phyloP scores from a whole-genome alignment of 2,113 vertebrate genomes.

The Pogona vitticeps region DNA sequence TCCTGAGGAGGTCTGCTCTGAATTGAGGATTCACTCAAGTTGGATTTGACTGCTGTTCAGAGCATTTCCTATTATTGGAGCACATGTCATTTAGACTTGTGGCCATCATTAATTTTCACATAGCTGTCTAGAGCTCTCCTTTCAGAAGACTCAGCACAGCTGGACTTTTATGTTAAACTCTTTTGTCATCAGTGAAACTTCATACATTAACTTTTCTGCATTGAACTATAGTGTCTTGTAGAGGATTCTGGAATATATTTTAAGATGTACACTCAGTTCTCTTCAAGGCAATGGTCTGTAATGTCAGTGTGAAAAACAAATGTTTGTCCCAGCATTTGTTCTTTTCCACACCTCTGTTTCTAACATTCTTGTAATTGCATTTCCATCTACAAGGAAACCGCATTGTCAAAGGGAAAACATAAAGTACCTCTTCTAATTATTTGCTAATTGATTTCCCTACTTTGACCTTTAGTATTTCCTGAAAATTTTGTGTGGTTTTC shows the following conservation, averaged over 20 bases:
- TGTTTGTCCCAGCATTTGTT: background rate
- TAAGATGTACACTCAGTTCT: background rate
- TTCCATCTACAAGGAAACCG: no score
- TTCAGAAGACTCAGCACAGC: background rate
- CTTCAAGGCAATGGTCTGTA: background rate
- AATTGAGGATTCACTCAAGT: background rate
- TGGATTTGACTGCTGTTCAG: background rate
- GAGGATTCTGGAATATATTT: background rate
- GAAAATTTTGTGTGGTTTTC: background rate
- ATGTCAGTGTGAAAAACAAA: background rate
- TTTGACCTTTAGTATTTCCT: background rate
- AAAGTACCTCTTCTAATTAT: no score
- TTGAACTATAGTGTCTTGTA: background rate
- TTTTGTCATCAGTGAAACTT: background rate
- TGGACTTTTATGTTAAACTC: no score
- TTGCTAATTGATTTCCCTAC: background rate
- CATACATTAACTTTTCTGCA: background rate
- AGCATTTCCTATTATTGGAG: background rate
- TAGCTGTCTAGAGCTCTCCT: background rate
- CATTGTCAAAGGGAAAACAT: no score
- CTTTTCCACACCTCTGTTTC: background rate
- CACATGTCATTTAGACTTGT: background rate
- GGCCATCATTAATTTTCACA: background rate
- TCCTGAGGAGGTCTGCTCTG: background rate
- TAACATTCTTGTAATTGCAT: background rate